Conservation (phyloP, 2,888 invertebrate species). For the Nycteola revayana region DNA sequence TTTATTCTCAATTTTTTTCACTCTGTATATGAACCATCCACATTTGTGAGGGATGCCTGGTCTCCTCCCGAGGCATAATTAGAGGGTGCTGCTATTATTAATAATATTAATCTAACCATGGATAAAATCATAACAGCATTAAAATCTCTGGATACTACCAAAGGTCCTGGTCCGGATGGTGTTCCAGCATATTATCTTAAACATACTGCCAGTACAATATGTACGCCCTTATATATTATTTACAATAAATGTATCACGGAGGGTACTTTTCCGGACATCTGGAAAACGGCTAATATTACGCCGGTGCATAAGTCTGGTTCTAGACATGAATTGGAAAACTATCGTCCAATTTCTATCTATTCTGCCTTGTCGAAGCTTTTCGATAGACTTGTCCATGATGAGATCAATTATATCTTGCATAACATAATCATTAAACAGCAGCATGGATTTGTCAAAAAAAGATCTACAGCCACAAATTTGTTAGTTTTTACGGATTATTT, state of each 20-base stretch:
- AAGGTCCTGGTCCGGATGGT: constrained; percentile 4
- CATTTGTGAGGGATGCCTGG: not conserved
- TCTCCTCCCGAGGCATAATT: too few relatives aligned
- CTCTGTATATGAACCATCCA: constrained; percentile 1
- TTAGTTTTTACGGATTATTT: too few relatives aligned
- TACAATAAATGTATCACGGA: constrained; percentile 2
- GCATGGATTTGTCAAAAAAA: too few relatives aligned
- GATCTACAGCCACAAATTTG: too few relatives aligned
- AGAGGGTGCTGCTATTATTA: not conserved
- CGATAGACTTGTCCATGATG: constrained; percentile 1
- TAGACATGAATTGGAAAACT: constrained; percentile 3
- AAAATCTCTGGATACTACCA: not conserved
- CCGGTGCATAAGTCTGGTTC: constrained; percentile 5
- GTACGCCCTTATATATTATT: not conserved
- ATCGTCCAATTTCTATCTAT: constrained; percentile 2
- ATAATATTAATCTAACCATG: not conserved
- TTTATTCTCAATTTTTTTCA: constrained; percentile 1
- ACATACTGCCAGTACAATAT: not conserved
- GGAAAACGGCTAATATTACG: constrained; percentile 3
- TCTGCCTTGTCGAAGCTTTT: constrained; percentile 4
- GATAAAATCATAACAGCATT: not conserved
- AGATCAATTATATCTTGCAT: too few relatives aligned
- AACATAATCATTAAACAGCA: too few relatives aligned
- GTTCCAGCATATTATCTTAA: not conserved
- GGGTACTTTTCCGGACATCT: not conserved